Percentiles rank a stretch among this genome's conserved stretches.
Evolutionary conservation across 2,888 invertebrate genomes (phyloP).

Genomic region (Lamellibrachia columna): DNA sequence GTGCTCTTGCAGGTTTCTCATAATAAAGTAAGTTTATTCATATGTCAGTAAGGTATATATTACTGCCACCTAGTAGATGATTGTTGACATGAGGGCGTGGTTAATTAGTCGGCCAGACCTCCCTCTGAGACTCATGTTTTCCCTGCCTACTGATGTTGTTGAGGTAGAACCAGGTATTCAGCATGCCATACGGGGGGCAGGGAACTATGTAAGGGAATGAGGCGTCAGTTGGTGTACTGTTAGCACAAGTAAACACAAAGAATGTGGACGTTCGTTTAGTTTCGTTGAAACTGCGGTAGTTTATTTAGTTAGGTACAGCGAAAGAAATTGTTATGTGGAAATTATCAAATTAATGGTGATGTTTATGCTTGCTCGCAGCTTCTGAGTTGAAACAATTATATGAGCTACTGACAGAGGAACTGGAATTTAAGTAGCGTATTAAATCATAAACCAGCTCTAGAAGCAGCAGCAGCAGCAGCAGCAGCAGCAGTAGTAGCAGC

Average conservation of each 20-base stretch:
- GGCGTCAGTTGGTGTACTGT: too few species aligned
- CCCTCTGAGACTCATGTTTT: neutral
- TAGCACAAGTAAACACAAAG: neutral
- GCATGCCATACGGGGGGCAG: neutral
- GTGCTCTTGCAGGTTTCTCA: neutral
- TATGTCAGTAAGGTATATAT: neutral
- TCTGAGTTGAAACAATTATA: neutral
- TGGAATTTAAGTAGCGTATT: too few species aligned
- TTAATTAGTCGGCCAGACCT: neutral
- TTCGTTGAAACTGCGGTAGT: neutral
- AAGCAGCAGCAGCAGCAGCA: neutral
- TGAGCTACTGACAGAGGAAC: too few species aligned
- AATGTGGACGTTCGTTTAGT: neutral
- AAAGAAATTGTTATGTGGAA: neutral
- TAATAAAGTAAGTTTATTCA: neutral
- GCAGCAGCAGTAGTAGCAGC: constrained; percentile 17
- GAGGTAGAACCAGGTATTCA: neutral
- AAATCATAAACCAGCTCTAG: neutral
- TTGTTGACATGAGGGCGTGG: neutral
- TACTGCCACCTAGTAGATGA: neutral
- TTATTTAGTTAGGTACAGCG: neutral
- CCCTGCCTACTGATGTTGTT: neutral
- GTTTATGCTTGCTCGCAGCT: neutral
- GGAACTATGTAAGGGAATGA: too few species aligned
- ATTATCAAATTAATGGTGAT: neutral